phyloP scores from a whole-genome alignment of 2,888 invertebrate genomes.

The Pristionchus japonicus region DNA sequence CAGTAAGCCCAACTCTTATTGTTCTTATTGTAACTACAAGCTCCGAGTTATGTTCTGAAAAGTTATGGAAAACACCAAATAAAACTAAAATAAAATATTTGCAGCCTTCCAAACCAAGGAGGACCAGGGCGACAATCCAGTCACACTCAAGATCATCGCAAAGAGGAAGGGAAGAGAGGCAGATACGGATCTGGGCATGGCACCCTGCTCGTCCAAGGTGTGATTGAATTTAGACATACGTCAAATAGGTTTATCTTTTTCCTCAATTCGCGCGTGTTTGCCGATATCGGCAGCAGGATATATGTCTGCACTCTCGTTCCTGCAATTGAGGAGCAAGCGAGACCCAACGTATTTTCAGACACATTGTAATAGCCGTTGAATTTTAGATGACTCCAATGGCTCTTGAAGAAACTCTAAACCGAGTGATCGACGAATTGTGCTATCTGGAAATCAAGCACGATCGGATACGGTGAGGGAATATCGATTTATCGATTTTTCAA shows the following conservation, averaged over 20 bases:
- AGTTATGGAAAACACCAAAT: too few relatives aligned
- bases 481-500: background rate
- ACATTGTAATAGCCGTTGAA: too few relatives aligned
- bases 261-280: too few relatives aligned
- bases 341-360: too few relatives aligned
- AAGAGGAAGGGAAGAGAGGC: slow-evolving; percentile 12
- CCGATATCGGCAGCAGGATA: too few relatives aligned
- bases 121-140: background rate
- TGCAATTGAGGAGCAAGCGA: too few relatives aligned
- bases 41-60: too few relatives aligned
- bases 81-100: too few relatives aligned
- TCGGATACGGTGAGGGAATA: background rate
- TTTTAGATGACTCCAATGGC: background rate
- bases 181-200: background rate
- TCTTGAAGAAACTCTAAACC: background rate
- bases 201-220: slow-evolving; percentile 28
- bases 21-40: too few relatives aligned
- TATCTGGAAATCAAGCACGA: slow-evolving; percentile 43
- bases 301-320: too few relatives aligned
- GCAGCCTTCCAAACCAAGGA: slow-evolving; percentile 40
- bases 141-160: background rate
- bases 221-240: too few relatives aligned
- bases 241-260: too few relatives aligned
- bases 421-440: slow-evolving; percentile 20
- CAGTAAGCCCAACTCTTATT: background rate